A percentile compares a stretch with the other conserved stretches of the same genome.
Conservation (phyloP, 2,797 vertebrate genomes). For the Aeoliscus strigatus region DNA sequence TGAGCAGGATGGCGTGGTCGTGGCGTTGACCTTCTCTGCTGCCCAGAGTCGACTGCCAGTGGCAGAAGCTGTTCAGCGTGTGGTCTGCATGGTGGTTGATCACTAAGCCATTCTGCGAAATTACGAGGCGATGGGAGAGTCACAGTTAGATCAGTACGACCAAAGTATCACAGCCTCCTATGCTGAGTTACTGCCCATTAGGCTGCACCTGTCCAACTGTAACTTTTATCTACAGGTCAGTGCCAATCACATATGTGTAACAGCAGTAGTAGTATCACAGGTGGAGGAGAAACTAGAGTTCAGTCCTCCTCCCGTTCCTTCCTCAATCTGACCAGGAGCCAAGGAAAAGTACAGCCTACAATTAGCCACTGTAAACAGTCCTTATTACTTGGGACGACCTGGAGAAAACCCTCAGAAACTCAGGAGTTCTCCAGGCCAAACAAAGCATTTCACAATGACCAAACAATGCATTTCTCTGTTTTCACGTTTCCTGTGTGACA, state of each 20-base stretch:
- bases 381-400: slow-evolving; percentile 28
- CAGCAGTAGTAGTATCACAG: no score
- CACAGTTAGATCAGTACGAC: neutral
- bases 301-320: slow-evolving; percentile 52
- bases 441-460: slow-evolving; percentile 7
- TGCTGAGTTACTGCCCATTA: neutral
- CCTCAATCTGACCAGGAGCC: slow-evolving; percentile 62
- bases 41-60: slow-evolving; percentile 86
- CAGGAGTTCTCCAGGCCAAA: slow-evolving; percentile 11
- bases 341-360: slow-evolving; percentile 67
- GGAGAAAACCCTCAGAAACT: slow-evolving; percentile 24
- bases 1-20: slow-evolving; percentile 88
- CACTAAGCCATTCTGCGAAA: slow-evolving; percentile 79
- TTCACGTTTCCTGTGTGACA: neutral
- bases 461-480: neutral
- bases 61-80: slow-evolving; percentile 89
- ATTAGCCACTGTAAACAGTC: slow-evolving; percentile 73
- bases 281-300: slow-evolving; percentile 53
- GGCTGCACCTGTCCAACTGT: no score
- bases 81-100: slow-evolving; percentile 90
- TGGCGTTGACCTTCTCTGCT: slow-evolving; percentile 82
- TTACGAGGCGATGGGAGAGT: slow-evolving; percentile 5
- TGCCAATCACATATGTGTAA: no score
- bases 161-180: neutral
- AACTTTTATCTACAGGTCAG: no score